phyloP scores from a whole-genome alignment of 2,113 vertebrate species.

The Istiophorus platypterus region DNA sequence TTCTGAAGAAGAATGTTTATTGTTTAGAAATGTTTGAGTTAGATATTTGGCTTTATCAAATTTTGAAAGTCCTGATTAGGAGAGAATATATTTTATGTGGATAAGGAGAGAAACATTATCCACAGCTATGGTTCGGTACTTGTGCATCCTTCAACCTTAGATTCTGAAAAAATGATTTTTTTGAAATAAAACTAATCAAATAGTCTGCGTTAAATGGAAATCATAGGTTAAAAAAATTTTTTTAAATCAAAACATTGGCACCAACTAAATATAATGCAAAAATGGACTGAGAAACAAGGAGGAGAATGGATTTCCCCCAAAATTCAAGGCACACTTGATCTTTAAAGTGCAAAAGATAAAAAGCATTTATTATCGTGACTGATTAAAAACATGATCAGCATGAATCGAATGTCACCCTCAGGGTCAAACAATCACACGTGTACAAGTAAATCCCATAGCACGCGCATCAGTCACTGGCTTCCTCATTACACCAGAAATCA shows the following conservation, averaged over 20 bases:
- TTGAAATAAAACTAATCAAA: too few species aligned
- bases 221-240: background rate
- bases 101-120: background rate
- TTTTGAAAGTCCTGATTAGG: background rate
- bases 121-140: background rate
- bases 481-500: background rate
- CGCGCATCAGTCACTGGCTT: too few species aligned
- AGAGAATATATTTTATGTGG: conserved; percentile 4
- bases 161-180: too few species aligned
- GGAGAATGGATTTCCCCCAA: too few species aligned
- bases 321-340: too few species aligned
- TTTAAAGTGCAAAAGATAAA: background rate
- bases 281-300: too few species aligned
- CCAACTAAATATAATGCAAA: too few species aligned
- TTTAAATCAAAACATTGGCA: background rate
- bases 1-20: background rate
- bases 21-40: conserved; percentile 6
- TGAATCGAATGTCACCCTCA: too few species aligned
- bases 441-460: too few species aligned
- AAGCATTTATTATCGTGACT: background rate
- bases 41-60: background rate
- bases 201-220: background rate
- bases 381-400: too few species aligned
- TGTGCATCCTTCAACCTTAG: background rate
- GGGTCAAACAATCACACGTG: too few species aligned